Percentiles rank a stretch among this genome's conserved stretches.
Conservation (phyloP, 1,140 invertebrate species). For the Lethrus apterus region DNA sequence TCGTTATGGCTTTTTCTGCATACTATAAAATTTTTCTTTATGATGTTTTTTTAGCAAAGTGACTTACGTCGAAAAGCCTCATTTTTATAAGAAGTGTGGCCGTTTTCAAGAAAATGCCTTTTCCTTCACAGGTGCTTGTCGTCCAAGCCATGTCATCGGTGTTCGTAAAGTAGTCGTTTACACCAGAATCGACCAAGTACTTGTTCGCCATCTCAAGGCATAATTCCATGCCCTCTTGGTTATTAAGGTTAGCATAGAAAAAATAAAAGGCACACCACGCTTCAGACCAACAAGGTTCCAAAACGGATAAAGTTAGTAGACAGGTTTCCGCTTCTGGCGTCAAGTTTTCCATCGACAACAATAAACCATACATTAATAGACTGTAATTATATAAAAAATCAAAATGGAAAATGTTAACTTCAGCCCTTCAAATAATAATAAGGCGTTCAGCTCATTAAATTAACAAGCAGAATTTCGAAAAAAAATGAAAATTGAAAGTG, state of each 20-base stretch:
- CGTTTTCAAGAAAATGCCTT: slow-evolving; percentile 28
- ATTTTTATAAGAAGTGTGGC: slow-evolving; percentile 31
- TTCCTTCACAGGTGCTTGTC: slow-evolving; percentile 22
- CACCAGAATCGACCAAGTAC: slow-evolving; percentile 14
- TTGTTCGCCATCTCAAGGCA: slow-evolving; percentile 30
- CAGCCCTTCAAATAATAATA: not conserved
- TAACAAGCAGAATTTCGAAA: too few species aligned
- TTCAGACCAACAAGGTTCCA: slow-evolving; percentile 27
- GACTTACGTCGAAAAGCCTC: slow-evolving; percentile 23
- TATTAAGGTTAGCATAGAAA: slow-evolving; percentile 27
- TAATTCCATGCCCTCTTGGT: slow-evolving; percentile 28
- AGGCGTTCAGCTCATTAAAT: too few species aligned
- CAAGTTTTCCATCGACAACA: slow-evolving; percentile 24
- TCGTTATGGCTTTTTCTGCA: slow-evolving; percentile 27
- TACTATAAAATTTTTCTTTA: slow-evolving; percentile 21
- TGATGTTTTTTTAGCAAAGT: not conserved
- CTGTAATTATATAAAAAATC: slow-evolving; percentile 9
- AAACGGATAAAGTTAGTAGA: slow-evolving; percentile 26
- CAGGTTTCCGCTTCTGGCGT: slow-evolving; percentile 31
- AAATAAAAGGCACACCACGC: slow-evolving; percentile 29
- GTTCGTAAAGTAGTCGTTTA: slow-evolving; percentile 21
- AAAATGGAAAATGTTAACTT: not conserved
- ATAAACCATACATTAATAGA: slow-evolving; percentile 22
- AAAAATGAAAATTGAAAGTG: too few species aligned
- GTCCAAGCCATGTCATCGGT: slow-evolving; percentile 32